Base-by-base conservation (phyloP, 2,113 vertebrate genomes). In the Xenopus laevis region DNA sequence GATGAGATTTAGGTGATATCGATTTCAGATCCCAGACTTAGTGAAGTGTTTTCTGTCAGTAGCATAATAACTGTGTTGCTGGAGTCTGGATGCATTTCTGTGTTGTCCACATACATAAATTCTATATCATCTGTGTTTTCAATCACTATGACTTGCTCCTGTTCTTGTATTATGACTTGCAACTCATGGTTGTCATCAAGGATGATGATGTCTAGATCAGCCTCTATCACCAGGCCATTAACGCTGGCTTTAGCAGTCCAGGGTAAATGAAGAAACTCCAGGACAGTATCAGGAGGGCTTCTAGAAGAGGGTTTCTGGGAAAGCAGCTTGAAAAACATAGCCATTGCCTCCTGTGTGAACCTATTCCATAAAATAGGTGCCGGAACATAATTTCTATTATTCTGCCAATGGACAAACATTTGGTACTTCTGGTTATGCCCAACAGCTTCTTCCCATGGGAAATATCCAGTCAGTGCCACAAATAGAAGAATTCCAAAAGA, bases 391-490 rank as follows among this genome's bases (percentile, higher is more conserved):
- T 68, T 69, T 3, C 86, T 79, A 0, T 81, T 84, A 52, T 86
- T 83, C 71, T 86, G 88, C 95, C 96, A 97, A 62, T 86, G 81
- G 16, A 92, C 81, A 77, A 95, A 98, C 83, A 95, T 93, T 82
- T 91, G 87, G 16, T 94, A 98, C 85, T 94, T 96, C 70, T 91
- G 90, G 61, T 98, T 95, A 0, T 85, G 58, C 0, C 84, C 83
- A 68, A 87, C 71, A 67, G 93, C 95, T 81, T 86, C 82, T 74
- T 96, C 94, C 96, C 96, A 98, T 77, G 96, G 96, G 82, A 96
- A 96, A 83, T 93, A 96, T 52, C 95, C 96, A 0, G 95, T 97
- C 58, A 97, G 93, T n/a, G 95, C 89, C 81, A 94, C 96, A 84
- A 95, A 98, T 5, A 98, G 88, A 53, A 98, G 85, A 65, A 97